These are phyloP conservation scores for Lampropteryx suffumata DNA, from an alignment of 2,888 invertebrate genomes.

Conservation along the genomic window DNA sequence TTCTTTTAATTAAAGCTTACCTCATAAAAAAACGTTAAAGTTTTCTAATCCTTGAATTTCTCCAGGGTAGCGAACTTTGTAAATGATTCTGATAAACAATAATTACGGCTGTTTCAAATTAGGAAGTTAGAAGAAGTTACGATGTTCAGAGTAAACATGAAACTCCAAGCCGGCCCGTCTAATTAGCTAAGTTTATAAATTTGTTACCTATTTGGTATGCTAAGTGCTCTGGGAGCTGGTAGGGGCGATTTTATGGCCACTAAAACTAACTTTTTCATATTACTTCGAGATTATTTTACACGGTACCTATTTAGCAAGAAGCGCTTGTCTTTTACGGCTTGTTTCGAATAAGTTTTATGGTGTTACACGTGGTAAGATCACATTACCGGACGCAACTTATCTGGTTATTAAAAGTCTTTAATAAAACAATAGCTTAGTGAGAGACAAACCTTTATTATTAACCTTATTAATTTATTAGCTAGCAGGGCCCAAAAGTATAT, in stretches of 20 bases:
- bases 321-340: not conserved
- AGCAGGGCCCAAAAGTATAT: too few relatives aligned
- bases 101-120: conserved; percentile 68
- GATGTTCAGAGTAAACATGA: conserved; percentile 68
- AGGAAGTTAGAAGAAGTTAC: conserved; percentile 64
- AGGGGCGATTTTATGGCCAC: conserved; percentile 46
- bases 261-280: conserved; percentile 48
- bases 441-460: too few relatives aligned
- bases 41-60: conserved; percentile 49
- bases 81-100: conserved; percentile 61
- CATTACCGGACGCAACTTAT: too few relatives aligned
- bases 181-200: conserved; percentile 78
- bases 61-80: conserved; percentile 43
- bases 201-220: conserved; percentile 79
- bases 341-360: too few relatives aligned
- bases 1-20: too few relatives aligned
- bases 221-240: conserved; percentile 53
- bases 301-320: not conserved
- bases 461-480: too few relatives aligned
- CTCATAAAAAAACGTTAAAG: conserved; percentile 31
- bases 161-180: conserved; percentile 62
- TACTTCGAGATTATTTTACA: conserved; percentile 25
- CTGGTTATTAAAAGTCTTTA: too few relatives aligned
- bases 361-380: too few relatives aligned
- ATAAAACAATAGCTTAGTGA: too few relatives aligned